Base-by-base conservation (phyloP, 1,140 invertebrate genomes). In the Euglossa dilemma region DNA sequence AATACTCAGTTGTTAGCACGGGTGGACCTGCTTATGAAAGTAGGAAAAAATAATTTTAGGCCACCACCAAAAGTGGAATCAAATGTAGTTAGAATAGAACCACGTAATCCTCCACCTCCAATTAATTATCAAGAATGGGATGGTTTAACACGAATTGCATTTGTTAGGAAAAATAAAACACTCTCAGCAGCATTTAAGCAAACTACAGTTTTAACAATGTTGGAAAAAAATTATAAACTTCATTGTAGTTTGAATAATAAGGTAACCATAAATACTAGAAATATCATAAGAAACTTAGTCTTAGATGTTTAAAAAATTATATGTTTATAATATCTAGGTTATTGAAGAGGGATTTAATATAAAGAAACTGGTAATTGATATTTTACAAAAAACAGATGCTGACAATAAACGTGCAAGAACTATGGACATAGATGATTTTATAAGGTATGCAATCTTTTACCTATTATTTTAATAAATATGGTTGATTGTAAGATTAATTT, bases 21-120 rank as follows among this genome's bases (percentile, higher is more conserved):
- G 91, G 98, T 99, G 36, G 98, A 99, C 93, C 97, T 99, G 95
- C 93, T 99, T 25, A 99, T 99, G 98, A 99, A 99, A 95, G 97
- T 99, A 92, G 98, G 98, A 12, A 99, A 99, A 94, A 99, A 99
- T 94, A 99, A 99, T 94, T 99, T 99, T 91, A 96, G 97, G 86
- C 99, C 99, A 61, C 99, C 99, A 59, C 99, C 99, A 56, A 99
- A 99, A 95, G 98, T 99, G 0, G 99, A 99, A 94, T 99, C 99
- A 0, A 98, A 97, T 95, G 99, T 99, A n/a, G 98, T 99, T 0
- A 95, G 99, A 91, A 97, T 99, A 92, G 99, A 99, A 93, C 99
- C 99, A 9, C 96, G 97, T 91, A 99, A 99, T 95, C 99, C 99
- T 69, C 98, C 98, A 56, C 99, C 99, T 47, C 97, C 98, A 18